These are phyloP conservation scores for Timema podura DNA, from an alignment of 2,888 invertebrate genomes.

Conservation along the genomic window DNA sequence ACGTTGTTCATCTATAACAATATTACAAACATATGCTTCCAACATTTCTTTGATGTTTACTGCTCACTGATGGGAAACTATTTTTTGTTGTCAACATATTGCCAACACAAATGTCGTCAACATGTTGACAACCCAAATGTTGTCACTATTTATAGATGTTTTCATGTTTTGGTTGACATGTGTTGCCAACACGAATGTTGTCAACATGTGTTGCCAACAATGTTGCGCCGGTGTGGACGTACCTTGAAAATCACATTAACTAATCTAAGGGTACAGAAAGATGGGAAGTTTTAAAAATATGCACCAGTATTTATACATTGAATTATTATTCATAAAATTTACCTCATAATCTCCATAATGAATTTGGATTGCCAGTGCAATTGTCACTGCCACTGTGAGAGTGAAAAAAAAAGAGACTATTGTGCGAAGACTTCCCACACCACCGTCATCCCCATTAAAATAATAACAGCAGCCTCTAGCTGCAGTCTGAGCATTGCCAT, in stretches of 20 bases:
- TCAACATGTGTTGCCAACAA: too few relatives aligned
- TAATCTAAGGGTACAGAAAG: too few relatives aligned
- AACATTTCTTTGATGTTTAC: not conserved
- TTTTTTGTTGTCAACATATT: too few relatives aligned
- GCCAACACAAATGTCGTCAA: too few relatives aligned
- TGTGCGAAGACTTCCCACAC: constrained; percentile 57
- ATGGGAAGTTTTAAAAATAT: too few relatives aligned
- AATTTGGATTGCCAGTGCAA: constrained; percentile 68
- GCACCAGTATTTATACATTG: too few relatives aligned
- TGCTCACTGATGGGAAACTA: too few relatives aligned
- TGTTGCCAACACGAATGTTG: too few relatives aligned
- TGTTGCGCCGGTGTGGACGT: not conserved
- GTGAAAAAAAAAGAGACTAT: constrained; percentile 62
- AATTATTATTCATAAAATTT: too few relatives aligned
- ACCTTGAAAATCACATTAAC: not conserved
- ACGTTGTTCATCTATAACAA: too few relatives aligned
- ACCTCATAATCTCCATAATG: constrained; percentile 71
- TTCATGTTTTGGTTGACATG: too few relatives aligned
- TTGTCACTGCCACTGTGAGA: constrained; percentile 62
- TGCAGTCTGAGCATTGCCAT: not conserved
- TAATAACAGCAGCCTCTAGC: constrained; percentile 17
- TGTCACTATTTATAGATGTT: not conserved
- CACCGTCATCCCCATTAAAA: constrained; percentile 31
- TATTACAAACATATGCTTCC: not conserved
- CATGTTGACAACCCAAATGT: not conserved